Evolutionary conservation across 1,140 invertebrate genomes (phyloP), one percentile per base, ranked within the genome.

Genomic region (Zaprionus vittiger): DNA sequence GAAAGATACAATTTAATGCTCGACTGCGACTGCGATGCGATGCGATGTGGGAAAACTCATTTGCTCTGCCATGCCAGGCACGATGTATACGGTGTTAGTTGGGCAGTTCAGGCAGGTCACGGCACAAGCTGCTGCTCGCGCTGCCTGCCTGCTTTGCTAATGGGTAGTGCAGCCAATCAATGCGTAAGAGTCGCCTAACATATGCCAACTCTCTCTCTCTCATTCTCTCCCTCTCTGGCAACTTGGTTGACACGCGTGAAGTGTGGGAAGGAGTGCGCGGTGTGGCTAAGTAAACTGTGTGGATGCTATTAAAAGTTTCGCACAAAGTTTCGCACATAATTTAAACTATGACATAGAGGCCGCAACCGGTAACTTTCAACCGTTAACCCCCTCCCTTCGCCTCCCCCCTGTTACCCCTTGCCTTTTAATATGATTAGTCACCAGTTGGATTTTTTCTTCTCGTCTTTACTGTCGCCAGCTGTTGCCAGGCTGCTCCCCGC

Each of bases 1-100:
- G 80, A 64, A 79, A 85, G 76, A 85, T 80, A 90, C 85, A 90
- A 89, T 89, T 89, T 89, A 89, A 90, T 90, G 85, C 76, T 77
- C 85, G 73, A 85, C 68, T 90, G 41, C 41, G 41, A 44, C 15
- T 47, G n/a, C 84, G 69, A 82, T 81, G 84, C 72, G 54, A 56
- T 64, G 61, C 28, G 68, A 26, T 72, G 69, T 44, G 78, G 74
- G 47, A 41, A 81, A 85, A 81, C 81, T 84, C 75, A 89, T 74
- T 75, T 79, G 44, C 17, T 78, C 75, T 74, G 34, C 54, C 71
- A 87, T 87, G 78, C 85, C 28, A 60, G 68, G 76, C 85, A 89
- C 84, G 85, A 44, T 44, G 41, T 81, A 66, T 72, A 59, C 37
- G 26, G 17, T 52, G 55, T 47, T 74, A 73, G 52, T 63, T 63